These are phyloP conservation scores for Choristoneura fumiferana DNA, from an alignment of 1,140 invertebrate species.

Conservation along the genomic window DNA sequence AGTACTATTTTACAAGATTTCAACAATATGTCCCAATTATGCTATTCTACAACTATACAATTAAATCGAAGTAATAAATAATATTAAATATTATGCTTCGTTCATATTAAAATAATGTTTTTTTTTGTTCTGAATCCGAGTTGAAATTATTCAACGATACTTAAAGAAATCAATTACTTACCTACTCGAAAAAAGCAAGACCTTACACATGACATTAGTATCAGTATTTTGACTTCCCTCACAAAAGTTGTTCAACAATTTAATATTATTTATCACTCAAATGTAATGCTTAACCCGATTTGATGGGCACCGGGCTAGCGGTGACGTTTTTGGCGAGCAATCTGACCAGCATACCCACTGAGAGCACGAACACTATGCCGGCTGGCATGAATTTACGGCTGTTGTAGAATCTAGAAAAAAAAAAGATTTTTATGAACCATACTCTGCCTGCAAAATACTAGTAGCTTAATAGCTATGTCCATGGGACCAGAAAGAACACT, in stretches of 20 bases:
- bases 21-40: constrained; percentile 13
- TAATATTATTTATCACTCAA: no score
- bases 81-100: not conserved
- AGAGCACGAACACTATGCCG: constrained; percentile 85
- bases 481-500: no score
- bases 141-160: no score
- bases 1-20: not conserved
- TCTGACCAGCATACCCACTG: constrained; percentile 77
- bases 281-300: constrained; percentile 40
- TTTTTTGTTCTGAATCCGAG: no score
- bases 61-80: constrained; percentile 3
- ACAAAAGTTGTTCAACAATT: no score
- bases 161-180: no score
- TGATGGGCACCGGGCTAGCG: constrained; percentile 43
- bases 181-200: no score
- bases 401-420: constrained; percentile 85
- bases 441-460: no score
- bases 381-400: constrained; percentile 97
- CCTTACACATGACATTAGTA: no score
- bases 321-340: constrained; percentile 73
- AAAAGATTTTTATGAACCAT: constrained; percentile 16
- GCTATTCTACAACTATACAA: constrained; percentile 8
- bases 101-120: no score
- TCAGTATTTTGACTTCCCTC: no score
- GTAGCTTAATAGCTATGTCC: no score